Evolutionary conservation across 35 echinoderm and acorn worm genomes (phyloP).

Genomic region (Nesometra sesokonis): DNA sequence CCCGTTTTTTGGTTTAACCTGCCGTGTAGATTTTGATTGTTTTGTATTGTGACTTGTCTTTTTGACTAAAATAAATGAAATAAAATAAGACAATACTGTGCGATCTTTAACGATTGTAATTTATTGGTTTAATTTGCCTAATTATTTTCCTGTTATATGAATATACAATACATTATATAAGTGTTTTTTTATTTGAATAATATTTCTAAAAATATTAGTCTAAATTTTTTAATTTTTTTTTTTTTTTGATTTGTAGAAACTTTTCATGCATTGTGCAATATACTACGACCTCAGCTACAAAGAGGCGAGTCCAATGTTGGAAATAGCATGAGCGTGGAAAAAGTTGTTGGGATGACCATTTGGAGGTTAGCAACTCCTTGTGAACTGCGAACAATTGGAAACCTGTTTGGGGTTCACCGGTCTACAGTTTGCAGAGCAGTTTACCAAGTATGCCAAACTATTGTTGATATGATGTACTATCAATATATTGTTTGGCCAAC

Average conservation of each 20-base stretch:
- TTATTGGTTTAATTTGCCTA: too few species aligned
- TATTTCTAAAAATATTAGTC: too few species aligned
- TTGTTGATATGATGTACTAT: not conserved
- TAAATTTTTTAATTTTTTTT: too few species aligned
- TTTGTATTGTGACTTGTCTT: too few species aligned
- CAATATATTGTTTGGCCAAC: constrained; percentile 6
- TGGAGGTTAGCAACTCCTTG: not conserved
- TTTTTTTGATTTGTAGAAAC: not conserved
- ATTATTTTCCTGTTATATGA: too few species aligned
- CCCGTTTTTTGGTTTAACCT: too few species aligned
- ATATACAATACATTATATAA: too few species aligned
- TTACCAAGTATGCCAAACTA: not conserved
- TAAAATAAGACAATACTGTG: too few species aligned
- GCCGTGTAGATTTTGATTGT: too few species aligned
- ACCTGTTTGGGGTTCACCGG: not conserved
- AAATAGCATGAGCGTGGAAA: not conserved
- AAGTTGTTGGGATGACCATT: not conserved
- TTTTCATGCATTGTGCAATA: not conserved
- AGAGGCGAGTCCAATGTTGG: not conserved
- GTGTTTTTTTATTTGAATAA: too few species aligned
- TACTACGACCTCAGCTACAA: not conserved
- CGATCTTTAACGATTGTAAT: too few species aligned
- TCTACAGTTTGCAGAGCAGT: not conserved
- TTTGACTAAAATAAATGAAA: too few species aligned
- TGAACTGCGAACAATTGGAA: not conserved